Evolutionary conservation across 2,888 invertebrate species (phyloP), one percentile per base, ranked within the genome.

Genomic region (Phalangium opilio): DNA sequence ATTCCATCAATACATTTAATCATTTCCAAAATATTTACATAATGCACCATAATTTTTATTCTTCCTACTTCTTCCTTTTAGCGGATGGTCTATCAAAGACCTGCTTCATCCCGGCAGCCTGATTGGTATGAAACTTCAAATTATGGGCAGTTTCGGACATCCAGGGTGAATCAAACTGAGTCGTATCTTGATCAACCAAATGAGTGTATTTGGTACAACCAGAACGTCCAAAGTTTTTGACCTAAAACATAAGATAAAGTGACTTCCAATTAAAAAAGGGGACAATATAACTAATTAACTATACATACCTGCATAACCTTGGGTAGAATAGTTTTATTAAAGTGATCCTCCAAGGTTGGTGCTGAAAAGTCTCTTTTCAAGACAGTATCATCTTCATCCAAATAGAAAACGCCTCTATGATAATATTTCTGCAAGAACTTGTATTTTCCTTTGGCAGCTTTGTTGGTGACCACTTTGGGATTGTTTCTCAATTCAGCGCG

Each of bases 381-480:
- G 14, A 93, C 81, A 34, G 82, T 81, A 45, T 91, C 85, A 57
- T 95, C 93, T 60, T 81, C 79, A 62, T 93, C 75, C 76, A 99
- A 72, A 66, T 89, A 98, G 75, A 98, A 99, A 3, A 90, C 96
- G 67, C 98, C 98, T 63, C 98, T 81, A 74, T 99, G 98, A 66
- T 91, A 99, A 67, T 98, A 99, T 65, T 99, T 99, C 71, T 99
- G 98, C 58, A 99, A 71, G 70, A 96, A 99, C 69, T 96, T 96
- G 74, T 98, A 98, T 71, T 98, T 98, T 51, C 98, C 95, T 69
- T 95, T 95, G 45, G 79, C 76, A 0, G 87, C 81, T 66, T 95
- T 91, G 70, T 99, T 99, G 4, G 90, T 89, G 50, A 96, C 75
- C 12, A 75, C 63, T 68, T 91, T 93, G 0, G 96, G 96, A 71